A percentile compares a stretch with the other conserved stretches of the same genome.
These are phyloP conservation scores for Coenonympha arcania DNA, from an alignment of 2,888 invertebrate genomes.

Conservation along the genomic window DNA sequence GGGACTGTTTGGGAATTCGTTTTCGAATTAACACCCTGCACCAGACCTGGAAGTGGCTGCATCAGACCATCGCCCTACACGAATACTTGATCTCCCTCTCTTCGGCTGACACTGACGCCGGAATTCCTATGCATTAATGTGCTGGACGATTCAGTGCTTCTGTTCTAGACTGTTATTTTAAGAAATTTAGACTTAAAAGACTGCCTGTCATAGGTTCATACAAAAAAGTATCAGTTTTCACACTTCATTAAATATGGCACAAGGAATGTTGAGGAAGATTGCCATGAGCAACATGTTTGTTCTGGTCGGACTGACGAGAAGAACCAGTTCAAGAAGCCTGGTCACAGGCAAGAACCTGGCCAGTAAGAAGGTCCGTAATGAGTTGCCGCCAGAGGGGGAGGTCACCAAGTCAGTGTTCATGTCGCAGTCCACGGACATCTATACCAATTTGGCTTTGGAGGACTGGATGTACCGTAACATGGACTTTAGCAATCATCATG, in stretches of 20 bases:
- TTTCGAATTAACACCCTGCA: constrained; percentile 90
- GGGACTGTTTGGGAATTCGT: constrained; percentile 90
- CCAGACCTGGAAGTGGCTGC: constrained; percentile 96
- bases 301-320: constrained; percentile 55
- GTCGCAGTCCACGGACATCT: constrained; percentile 92
- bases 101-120: constrained; percentile 80
- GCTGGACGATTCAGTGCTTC: constrained; percentile 40
- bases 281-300: constrained; percentile 55
- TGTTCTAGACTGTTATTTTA: constrained; percentile 37
- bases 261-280: constrained; percentile 63
- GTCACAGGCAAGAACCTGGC: constrained; percentile 42
- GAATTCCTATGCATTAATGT: constrained; percentile 48
- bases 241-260: constrained; percentile 56
- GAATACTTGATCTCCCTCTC: constrained; percentile 88
- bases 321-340: constrained; percentile 52
- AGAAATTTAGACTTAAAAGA: constrained; percentile 48
- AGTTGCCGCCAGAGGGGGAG: constrained; percentile 58
- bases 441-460: constrained; percentile 94
- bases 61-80: constrained; percentile 90
- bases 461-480: constrained; percentile 95
- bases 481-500: constrained; percentile 86
- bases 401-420: constrained; percentile 91
- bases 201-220: constrained; percentile 57
- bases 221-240: constrained; percentile 64
- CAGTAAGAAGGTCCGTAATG: constrained; percentile 44